Evolutionary conservation across 2,888 invertebrate species (phyloP).

Genomic region (Megaustenia siamemsis): DNA sequence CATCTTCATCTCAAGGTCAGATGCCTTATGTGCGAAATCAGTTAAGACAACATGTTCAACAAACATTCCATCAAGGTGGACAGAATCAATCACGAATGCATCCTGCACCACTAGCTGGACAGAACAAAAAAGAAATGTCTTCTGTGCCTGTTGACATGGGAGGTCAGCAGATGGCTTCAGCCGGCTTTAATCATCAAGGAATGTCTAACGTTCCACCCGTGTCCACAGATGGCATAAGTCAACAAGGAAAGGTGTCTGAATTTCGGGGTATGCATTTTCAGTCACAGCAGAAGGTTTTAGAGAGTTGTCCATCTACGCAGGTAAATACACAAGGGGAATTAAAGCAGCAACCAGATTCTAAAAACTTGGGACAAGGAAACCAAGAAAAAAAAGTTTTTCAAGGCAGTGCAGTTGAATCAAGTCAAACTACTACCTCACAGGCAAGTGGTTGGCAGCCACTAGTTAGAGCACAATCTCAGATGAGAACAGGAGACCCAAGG

Average conservation of each 20-base stretch:
- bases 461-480: background rate
- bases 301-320: background rate
- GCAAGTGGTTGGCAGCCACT: constrained; percentile 15
- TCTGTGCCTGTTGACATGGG: background rate
- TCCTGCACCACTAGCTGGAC: background rate
- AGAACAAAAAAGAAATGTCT: background rate
- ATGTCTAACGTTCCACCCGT: background rate
- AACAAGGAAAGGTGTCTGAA: constrained; percentile 7
- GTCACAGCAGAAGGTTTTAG: constrained; percentile 16
- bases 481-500: constrained; percentile 23
- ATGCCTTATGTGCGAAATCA: constrained; percentile 23
- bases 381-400: constrained; percentile 18
- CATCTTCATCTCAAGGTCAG: constrained; percentile 46
- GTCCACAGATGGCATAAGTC: background rate
- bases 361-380: constrained; percentile 2
- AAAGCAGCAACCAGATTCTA: constrained; percentile 18
- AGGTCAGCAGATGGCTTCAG: constrained; percentile 34
- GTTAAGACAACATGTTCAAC: background rate
- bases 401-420: background rate
- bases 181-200: background rate
- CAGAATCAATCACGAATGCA: constrained; percentile 9
- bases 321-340: constrained; percentile 6
- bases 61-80: background rate
- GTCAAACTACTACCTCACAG: background rate
- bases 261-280: background rate